These are phyloP conservation scores for Phalacrocorax carbo DNA, from an alignment of 2,113 vertebrate species.

Conservation along the genomic window DNA sequence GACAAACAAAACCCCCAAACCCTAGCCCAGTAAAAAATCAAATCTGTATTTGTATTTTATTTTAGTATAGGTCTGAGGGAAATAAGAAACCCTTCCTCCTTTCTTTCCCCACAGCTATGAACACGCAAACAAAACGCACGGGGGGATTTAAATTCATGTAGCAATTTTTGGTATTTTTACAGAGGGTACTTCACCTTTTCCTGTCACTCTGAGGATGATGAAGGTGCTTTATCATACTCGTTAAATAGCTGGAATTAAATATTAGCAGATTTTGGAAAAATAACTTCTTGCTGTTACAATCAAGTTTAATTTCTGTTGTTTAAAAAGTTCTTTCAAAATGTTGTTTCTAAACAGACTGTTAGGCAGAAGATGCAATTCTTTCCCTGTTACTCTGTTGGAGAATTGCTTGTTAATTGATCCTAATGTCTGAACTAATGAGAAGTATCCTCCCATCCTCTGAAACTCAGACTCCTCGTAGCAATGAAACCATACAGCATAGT, in stretches of 20 bases:
- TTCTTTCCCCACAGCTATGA: neutral
- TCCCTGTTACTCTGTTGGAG: neutral
- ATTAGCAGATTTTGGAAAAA: neutral
- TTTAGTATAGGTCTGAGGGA: neutral
- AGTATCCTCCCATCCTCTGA: neutral
- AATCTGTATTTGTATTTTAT: neutral
- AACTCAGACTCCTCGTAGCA: neutral
- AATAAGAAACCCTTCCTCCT: neutral
- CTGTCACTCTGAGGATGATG: neutral
- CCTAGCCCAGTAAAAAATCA: neutral
- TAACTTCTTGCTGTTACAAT: neutral
- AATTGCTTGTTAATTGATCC: neutral
- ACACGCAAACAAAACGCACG: neutral
- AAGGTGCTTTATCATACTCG: neutral
- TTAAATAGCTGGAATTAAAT: neutral
- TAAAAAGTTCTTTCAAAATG: neutral
- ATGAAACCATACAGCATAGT: accelerated
- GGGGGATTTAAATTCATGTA: neutral
- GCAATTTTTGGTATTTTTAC: neutral
- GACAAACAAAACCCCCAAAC: no score
- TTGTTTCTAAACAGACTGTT: neutral
- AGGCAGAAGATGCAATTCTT: neutral
- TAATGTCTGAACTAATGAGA: neutral
- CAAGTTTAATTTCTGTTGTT: neutral
- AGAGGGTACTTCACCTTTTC: neutral